Base-by-base conservation (phyloP, 2,797 vertebrate species). In the Anguilla pacifica region DNA sequence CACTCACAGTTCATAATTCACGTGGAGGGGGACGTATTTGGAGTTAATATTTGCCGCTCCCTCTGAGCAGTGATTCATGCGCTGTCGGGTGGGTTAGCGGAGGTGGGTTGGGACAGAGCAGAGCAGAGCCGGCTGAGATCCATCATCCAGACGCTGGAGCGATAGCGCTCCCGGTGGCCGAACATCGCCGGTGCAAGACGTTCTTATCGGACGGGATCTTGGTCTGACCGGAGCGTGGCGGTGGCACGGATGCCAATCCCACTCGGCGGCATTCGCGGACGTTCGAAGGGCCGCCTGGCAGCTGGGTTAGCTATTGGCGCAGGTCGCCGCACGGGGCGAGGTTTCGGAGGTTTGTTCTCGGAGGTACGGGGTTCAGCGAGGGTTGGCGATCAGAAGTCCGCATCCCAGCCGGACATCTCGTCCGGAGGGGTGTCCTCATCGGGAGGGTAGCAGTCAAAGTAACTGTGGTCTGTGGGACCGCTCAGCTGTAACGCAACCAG, bases 391-490 rank as follows among this genome's bases (percentile, higher is more conserved):
- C 94, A 99, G 94, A 99, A 99, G 94, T 99, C 98, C 89, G 97
- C 95, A 91, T 99, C 98, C 98, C 98, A 99, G 67, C 98, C 98
- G 1, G 98, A 99, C 86, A 98, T 93, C 92, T 99, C 98, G 59
- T 98, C 98, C 0, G 97, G 97, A 88, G 98, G 97, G 13, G 92
- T 92, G 83, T 98, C 97, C 11, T 97, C 96, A 88, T 99, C 98
- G 0, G 97, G 96, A 19, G 97, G 96, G 90, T 98, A 99, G 89
- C 89, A 96, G 94, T 99, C 98, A 82, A 99, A 99, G 93, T 98
- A 97, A 92, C 97, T 97, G 95, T 97, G 96, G 90, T 99, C 98
- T 46, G 95, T 96, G 0, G 97, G 97, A 51, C 98, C 98, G 19
- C 93, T 94, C n/a, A 99, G 93, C 98, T 99, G 87, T 31, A 70